phyloP scores from a whole-genome alignment of 1,140 invertebrate species.

The Nomia melanderi region DNA sequence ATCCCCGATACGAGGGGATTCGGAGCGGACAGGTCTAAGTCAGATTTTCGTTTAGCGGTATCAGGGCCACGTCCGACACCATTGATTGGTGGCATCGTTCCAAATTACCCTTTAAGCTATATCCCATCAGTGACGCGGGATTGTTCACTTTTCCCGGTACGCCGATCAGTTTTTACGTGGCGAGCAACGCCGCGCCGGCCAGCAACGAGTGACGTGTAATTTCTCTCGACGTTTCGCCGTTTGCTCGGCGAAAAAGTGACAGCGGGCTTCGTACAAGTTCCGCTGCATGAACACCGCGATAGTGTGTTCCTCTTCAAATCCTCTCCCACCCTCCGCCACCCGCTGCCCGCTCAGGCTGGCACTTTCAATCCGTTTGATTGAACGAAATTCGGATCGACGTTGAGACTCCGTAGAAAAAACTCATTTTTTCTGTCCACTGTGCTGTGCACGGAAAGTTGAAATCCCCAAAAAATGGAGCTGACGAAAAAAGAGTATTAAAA shows the following conservation, averaged over 20 bases:
- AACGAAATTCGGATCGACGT: slow-evolving; percentile 39
- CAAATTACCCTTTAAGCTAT: slow-evolving; percentile 73
- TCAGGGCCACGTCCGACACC: slow-evolving; percentile 65
- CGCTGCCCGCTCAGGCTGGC: background rate
- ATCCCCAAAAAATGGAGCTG: background rate
- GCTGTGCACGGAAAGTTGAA: background rate
- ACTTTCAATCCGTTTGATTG: slow-evolving; percentile 30
- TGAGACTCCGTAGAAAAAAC: slow-evolving; percentile 1
- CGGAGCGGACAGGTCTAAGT: slow-evolving; percentile 63
- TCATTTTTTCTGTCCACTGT: slow-evolving; percentile 4
- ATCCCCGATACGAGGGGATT: slow-evolving; percentile 57
- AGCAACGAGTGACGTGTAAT: slow-evolving; percentile 47
- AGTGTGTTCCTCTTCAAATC: slow-evolving; percentile 4
- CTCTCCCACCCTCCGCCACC: background rate
- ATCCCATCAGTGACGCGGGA: slow-evolving; percentile 12
- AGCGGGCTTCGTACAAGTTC: slow-evolving; percentile 19
- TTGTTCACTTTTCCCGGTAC: slow-evolving; percentile 26
- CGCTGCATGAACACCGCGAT: slow-evolving; percentile 21
- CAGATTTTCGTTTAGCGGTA: slow-evolving; percentile 71
- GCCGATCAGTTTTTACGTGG: slow-evolving; percentile 36
- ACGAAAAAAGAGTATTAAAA: background rate
- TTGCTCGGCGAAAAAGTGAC: slow-evolving; percentile 12
- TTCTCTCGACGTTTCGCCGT: slow-evolving; percentile 31
- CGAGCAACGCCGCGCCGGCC: background rate
- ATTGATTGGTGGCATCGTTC: slow-evolving; percentile 76